A percentile compares a stretch with the other conserved stretches of the same genome.
These are phyloP conservation scores for Mycalesis mineus DNA, from an alignment of 2,888 invertebrate species.

Conservation along the genomic window DNA sequence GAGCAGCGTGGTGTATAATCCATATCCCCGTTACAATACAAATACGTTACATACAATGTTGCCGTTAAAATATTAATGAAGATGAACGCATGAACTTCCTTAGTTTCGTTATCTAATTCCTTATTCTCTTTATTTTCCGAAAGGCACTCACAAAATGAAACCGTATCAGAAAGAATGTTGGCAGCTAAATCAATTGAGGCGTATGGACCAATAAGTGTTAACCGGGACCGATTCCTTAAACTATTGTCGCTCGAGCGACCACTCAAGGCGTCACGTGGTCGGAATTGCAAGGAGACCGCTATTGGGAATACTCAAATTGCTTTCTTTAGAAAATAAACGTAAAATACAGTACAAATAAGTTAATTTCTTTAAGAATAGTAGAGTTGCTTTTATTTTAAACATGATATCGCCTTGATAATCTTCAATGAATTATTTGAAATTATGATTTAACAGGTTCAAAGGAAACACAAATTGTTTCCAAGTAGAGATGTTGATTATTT, in stretches of 20 bases:
- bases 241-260: conserved; percentile 57
- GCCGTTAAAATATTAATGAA: no score
- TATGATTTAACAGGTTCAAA: no score
- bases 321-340: neutral
- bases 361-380: no score
- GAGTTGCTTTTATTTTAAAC: no score
- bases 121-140: conserved; percentile 5
- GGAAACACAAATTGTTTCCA: no score
- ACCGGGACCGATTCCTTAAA: conserved; percentile 57
- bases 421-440: no score
- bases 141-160: conserved; percentile 21
- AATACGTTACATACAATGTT: no score
- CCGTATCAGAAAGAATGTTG: conserved; percentile 20
- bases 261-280: conserved; percentile 47
- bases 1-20: no score
- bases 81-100: neutral
- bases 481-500: no score
- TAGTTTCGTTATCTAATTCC: neutral
- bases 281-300: conserved; percentile 55
- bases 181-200: conserved; percentile 61
- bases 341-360: neutral
- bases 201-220: conserved; percentile 68
- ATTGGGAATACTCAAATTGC: conserved; percentile 34
- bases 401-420: no score
- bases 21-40: no score